A percentile compares a stretch with the other conserved stretches of the same genome.
Evolutionary conservation across 1,140 invertebrate species (phyloP).

Genomic region (Drosophila parvula): DNA sequence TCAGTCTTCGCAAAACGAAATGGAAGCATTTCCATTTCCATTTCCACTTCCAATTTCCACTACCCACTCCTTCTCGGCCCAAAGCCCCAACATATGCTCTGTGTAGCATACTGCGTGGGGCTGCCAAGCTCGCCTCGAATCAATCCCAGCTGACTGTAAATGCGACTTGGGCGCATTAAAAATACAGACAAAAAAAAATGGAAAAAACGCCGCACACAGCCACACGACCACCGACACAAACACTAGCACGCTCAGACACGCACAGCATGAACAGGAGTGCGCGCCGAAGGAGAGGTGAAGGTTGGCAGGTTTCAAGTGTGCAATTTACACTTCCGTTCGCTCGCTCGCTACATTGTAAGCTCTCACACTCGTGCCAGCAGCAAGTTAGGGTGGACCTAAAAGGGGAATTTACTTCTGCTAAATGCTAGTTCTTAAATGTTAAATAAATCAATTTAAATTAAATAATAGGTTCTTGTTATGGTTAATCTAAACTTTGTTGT

Average conservation of each 20-base stretch:
- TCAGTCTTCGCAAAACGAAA: neutral
- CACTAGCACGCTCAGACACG: slow-evolving; percentile 1
- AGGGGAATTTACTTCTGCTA: too few species aligned
- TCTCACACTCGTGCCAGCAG: slow-evolving; percentile 16
- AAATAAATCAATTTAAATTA: too few species aligned
- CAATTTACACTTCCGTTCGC: slow-evolving; percentile 74
- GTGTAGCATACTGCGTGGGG: slow-evolving; percentile 64
- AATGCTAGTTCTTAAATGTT: neutral
- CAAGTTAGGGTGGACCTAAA: slow-evolving; percentile 16
- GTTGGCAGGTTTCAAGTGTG: slow-evolving; percentile 65
- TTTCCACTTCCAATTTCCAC: neutral
- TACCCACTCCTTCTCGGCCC: neutral
- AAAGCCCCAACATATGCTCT: slow-evolving; percentile 61
- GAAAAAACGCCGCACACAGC: slow-evolving; percentile 17
- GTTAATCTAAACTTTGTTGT: too few species aligned
- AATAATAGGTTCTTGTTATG: too few species aligned
- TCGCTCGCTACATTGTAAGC: slow-evolving; percentile 52
- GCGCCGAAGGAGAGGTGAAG: slow-evolving; percentile 21
- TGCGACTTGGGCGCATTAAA: slow-evolving; percentile 52
- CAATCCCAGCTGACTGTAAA: slow-evolving; percentile 72
- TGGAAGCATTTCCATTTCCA: slow-evolving; percentile 19
- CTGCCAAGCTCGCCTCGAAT: slow-evolving; percentile 26
- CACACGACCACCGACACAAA: too few species aligned
- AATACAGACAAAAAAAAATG: slow-evolving; percentile 18
- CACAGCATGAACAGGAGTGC: slow-evolving; percentile 9